These are phyloP conservation scores for Amphimallon solstitiale DNA, from an alignment of 2,888 invertebrate species.

Conservation along the genomic window DNA sequence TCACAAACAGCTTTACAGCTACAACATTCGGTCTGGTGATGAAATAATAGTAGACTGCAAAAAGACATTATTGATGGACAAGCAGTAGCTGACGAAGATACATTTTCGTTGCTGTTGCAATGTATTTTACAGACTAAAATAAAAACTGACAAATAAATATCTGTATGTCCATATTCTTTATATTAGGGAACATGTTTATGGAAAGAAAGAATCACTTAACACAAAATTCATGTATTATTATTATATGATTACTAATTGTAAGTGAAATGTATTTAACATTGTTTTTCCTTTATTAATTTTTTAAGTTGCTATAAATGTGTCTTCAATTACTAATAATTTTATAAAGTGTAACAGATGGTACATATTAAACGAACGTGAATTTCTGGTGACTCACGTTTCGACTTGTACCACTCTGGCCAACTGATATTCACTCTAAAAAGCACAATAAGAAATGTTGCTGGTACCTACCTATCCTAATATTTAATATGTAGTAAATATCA, in stretches of 20 bases:
- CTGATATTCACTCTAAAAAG: too few species aligned
- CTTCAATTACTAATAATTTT: too few species aligned
- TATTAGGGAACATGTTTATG: constrained; percentile 5
- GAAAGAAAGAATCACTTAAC: constrained; percentile 7
- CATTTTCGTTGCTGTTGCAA: constrained; percentile 1
- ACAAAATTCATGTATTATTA: background rate
- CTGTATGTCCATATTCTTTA: constrained; percentile 13
- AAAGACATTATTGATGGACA: constrained; percentile 62
- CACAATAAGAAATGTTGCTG: too few species aligned
- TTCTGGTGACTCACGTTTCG: too few species aligned
- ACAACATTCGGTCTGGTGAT: constrained; percentile 89
- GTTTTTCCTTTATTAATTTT: too few species aligned
- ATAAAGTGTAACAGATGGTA: too few species aligned
- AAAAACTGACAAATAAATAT: constrained; percentile 23
- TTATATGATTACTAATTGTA: background rate
- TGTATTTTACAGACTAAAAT: constrained; percentile 32
- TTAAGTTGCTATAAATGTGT: too few species aligned
- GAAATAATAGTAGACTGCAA: constrained; percentile 91
- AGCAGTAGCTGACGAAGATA: constrained; percentile 24
- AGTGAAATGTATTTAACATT: background rate
- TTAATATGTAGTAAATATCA: too few species aligned
- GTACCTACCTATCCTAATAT: too few species aligned
- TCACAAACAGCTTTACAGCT: constrained; percentile 89
- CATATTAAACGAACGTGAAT: too few species aligned
- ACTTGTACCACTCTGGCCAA: too few species aligned